Conservation (phyloP, 1,140 invertebrate genomes). For the Drosophila bocqueti region DNA sequence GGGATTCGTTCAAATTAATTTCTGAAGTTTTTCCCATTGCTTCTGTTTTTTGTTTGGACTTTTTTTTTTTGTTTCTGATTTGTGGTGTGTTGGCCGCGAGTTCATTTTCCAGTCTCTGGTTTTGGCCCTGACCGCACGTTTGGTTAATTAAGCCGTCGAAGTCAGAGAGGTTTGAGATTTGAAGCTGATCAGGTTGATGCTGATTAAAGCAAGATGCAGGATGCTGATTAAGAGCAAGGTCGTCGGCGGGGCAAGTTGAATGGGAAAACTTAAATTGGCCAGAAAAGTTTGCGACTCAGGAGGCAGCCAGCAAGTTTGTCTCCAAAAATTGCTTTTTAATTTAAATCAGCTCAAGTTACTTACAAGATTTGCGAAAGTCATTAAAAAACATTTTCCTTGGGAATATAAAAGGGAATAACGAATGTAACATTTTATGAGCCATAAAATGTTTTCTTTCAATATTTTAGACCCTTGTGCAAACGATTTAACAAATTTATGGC, state of each 20-base stretch:
- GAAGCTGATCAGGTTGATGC: constrained; percentile 22
- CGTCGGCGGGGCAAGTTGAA: constrained; percentile 20
- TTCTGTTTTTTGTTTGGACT: neutral
- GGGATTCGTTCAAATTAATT: constrained; percentile 46
- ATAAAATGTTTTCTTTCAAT: neutral
- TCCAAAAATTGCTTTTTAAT: constrained; percentile 24
- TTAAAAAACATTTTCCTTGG: neutral
- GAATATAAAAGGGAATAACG: constrained; percentile 2
- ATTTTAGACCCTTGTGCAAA: neutral
- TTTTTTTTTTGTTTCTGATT: constrained; percentile 6
- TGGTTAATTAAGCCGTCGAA: constrained; percentile 50
- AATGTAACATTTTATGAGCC: constrained; percentile 8
- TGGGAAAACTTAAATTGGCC: constrained; percentile 43
- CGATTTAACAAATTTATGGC: neutral
- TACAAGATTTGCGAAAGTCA: neutral
- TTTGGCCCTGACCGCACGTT: constrained; percentile 44
- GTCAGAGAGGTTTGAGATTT: constrained; percentile 9
- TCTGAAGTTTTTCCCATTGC: constrained; percentile 27
- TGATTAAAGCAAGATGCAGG: constrained; percentile 22
- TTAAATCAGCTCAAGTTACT: constrained; percentile 14
- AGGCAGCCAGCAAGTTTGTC: constrained; percentile 4
- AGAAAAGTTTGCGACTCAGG: constrained; percentile 13
- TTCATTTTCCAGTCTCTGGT: constrained; percentile 45
- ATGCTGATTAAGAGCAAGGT: constrained; percentile 7
- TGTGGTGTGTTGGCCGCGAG: constrained; percentile 24